phyloP scores from a whole-genome alignment of 2,113 vertebrate species.

The Neolamprologus toae region DNA sequence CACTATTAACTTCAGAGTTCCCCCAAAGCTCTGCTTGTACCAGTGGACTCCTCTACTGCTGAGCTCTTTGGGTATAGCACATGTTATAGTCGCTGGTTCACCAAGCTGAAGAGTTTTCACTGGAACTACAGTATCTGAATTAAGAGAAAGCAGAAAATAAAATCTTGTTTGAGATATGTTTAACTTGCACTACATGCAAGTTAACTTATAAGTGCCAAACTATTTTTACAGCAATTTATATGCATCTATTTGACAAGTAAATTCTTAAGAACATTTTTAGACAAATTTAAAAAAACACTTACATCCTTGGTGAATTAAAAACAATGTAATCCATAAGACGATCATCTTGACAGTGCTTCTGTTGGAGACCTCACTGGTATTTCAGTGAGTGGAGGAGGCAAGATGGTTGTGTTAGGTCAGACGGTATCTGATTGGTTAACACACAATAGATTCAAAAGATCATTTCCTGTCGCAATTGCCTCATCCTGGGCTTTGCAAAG shows the following conservation, averaged over 20 bases:
- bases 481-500: not conserved
- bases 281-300: not conserved
- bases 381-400: not conserved
- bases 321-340: not conserved
- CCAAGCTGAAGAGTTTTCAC: no score
- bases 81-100: no score
- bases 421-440: not conserved
- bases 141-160: no score
- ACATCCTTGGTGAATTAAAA: not conserved
- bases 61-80: fast-evolving
- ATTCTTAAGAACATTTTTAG: not conserved
- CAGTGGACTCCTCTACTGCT: not conserved
- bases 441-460: not conserved
- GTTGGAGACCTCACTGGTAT: not conserved
- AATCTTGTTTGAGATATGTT: fast-evolving
- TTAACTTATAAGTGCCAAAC: not conserved
- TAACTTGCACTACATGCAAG: not conserved
- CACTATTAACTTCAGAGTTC: not conserved
- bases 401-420: not conserved
- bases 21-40: not conserved
- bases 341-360: not conserved
- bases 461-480: not conserved
- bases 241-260: fast-evolving
- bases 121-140: no score
- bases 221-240: not conserved